Conservation (phyloP, 1,140 invertebrate species). For the Hylyphantes graminicola region DNA sequence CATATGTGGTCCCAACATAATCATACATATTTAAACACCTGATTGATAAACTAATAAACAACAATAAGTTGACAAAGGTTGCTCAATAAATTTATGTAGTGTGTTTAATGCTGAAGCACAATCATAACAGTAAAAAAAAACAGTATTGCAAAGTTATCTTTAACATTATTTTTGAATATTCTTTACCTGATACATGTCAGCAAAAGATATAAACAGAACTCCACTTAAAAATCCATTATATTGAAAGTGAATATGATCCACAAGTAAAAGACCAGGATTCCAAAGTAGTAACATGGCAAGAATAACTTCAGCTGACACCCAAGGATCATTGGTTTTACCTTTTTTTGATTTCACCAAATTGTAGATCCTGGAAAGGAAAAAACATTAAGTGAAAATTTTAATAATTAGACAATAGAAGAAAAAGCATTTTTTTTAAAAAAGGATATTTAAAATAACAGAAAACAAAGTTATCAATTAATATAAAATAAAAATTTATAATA, state of each 20-base stretch:
- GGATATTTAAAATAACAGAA: background rate
- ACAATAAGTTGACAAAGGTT: no score
- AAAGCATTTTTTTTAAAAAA: constrained; percentile 34
- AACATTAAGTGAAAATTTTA: background rate
- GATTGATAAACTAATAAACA: no score
- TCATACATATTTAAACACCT: no score
- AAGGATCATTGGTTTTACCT: constrained; percentile 59
- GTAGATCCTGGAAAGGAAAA: constrained; percentile 24
- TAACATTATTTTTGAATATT: background rate
- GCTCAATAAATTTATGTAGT: no score
- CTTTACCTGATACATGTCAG: constrained; percentile 73
- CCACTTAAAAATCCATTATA: constrained; percentile 98
- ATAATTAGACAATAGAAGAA: background rate
- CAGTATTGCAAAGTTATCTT: no score
- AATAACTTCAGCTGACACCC: constrained; percentile 65
- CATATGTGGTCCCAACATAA: no score
- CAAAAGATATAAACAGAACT: constrained; percentile 88
- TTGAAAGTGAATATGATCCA: constrained; percentile 99
- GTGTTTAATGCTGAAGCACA: no score
- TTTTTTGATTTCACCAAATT: constrained; percentile 35
- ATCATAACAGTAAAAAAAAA: no score
- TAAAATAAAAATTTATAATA: background rate
- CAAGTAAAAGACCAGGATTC: constrained; percentile 90
- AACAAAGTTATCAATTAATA: background rate
- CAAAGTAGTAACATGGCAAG: constrained; percentile 75